Base-by-base conservation (phyloP, 2,113 vertebrate genomes). In the Gadus macrocephalus region DNA sequence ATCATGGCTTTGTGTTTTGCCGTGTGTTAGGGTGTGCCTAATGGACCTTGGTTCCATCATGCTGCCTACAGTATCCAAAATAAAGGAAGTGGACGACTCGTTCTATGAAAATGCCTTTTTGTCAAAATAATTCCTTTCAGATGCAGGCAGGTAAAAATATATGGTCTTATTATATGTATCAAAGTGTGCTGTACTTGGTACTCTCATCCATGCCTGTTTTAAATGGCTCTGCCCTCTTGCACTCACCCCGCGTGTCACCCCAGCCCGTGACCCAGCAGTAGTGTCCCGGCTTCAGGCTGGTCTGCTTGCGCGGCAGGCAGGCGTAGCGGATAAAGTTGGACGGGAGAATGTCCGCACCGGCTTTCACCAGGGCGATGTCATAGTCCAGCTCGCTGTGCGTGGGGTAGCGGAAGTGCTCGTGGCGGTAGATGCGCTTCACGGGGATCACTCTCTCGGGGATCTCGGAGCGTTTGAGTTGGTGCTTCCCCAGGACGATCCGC, bases 401-500 rank as follows among this genome's bases (percentile, higher is more conserved):
- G 0, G 87, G 92, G 66, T 93, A 86, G 0, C 75, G 87, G 83
- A 94, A 90, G 58, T 79, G 79, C 79, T 94, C 91, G 0, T 92
- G 91, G 15, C 88, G 79, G 81, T 91, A 92, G 84, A 92, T 93
- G 20, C 89, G 83, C 71, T 90, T 90, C 55, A 92, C 80, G 0
- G 38, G 35, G 63, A 93, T 88, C 22, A 74, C 65, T 72, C 84
- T 88, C 80, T 93, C 89, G 0, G 85, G 82, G 0, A 42, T 83
- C 83, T 94, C 91, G 0, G 76, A 85, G 28, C 80, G 82, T 74
- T 81, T 92, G 68, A 94, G 84, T 73, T 88, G 82, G 79, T 92
- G 91, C 74, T 93, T 94, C 67, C 91, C 93, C 75, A 93, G 77
- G 16, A 94, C 89, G 27, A 92, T 92, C 71, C 83, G 75, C 90